Conservation (phyloP, 1,140 invertebrate genomes). For the Drosophila neocordata region DNA sequence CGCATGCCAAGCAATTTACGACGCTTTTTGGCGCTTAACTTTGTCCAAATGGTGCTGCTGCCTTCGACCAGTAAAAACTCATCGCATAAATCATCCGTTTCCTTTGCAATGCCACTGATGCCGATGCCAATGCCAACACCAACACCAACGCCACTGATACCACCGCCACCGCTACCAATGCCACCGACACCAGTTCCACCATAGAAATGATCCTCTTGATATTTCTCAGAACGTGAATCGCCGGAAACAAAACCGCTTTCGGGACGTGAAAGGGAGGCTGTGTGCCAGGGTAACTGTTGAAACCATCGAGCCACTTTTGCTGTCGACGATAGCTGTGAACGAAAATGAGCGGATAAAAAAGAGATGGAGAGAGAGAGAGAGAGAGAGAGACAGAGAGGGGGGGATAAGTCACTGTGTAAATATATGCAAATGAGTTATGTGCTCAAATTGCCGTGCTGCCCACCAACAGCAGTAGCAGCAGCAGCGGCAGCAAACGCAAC, state of each 20-base stretch:
- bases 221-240: conserved; percentile 82
- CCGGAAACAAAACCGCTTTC: conserved; percentile 89
- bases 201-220: conserved; percentile 79
- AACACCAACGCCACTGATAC: background rate
- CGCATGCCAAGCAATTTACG: conserved; percentile 86
- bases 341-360: conserved; percentile 47
- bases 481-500: background rate
- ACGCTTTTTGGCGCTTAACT: conserved; percentile 87
- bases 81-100: conserved; percentile 83
- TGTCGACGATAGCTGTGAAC: conserved; percentile 86
- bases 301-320: conserved; percentile 90
- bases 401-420: conserved; percentile 68
- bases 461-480: conserved; percentile 47
- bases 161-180: background rate
- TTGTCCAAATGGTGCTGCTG: conserved; percentile 85
- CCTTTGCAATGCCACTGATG: conserved; percentile 82
- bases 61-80: conserved; percentile 84
- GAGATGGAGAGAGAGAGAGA: conserved; percentile 22
- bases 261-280: conserved; percentile 86
- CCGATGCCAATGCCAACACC: conserved; percentile 54
- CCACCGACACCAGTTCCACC: conserved; percentile 14
- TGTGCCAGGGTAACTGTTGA: conserved; percentile 85
- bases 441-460: conserved; percentile 76
- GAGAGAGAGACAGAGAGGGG: no score
- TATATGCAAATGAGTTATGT: conserved; percentile 81